Base-by-base conservation (phyloP, 1,140 invertebrate species). In the Ips nitidus region DNA sequence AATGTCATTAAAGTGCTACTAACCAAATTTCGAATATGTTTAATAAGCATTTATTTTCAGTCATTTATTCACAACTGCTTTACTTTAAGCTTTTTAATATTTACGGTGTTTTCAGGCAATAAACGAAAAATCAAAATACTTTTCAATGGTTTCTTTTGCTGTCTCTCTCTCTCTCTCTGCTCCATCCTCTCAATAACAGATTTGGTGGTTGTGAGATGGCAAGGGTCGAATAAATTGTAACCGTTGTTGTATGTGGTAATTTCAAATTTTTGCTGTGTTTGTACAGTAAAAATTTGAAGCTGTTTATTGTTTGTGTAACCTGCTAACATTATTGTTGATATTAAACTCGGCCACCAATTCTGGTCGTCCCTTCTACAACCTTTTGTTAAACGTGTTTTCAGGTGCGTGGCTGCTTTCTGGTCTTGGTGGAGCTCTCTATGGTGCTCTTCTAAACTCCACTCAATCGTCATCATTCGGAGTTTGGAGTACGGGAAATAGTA, bases 401-500 rank as follows among this genome's bases (percentile, higher is more conserved):
- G 75, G 71, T 58, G 69, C 71, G 47, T 76, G 68, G 62, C 38
- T 75, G 37, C 68, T 71, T 3, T 71, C 71, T 22, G 63, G 59
- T 6, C 53, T 75, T 38, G 71, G 73, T 7, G 65, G 71, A 37
- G 58, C 58, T 8, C 41, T 75, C 2, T 70, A 76, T 38, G 71
- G 59, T 38, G 42, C 66, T 45, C 61, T 69, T 43, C 42, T 37
- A 37, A 74, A 74, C 57, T 52, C 65, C 36, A 68, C 71, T 37
- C n/a, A 22, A 2, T 55, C 5, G n/a, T 55, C 52, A 6, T 36
- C 52, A 2, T 36, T 55, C 5, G 37, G 5, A 41, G 3, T 43
- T 61, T 61, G 59, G 59, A 45, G 41, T 45, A 7, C 52, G 5
- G n/a, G 2, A 2, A n/a, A 58, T 7, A 1, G 5, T 6, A 55